These are phyloP conservation scores for Neuroscelio doddi DNA, from an alignment of 2,888 invertebrate genomes.

Conservation along the genomic window DNA sequence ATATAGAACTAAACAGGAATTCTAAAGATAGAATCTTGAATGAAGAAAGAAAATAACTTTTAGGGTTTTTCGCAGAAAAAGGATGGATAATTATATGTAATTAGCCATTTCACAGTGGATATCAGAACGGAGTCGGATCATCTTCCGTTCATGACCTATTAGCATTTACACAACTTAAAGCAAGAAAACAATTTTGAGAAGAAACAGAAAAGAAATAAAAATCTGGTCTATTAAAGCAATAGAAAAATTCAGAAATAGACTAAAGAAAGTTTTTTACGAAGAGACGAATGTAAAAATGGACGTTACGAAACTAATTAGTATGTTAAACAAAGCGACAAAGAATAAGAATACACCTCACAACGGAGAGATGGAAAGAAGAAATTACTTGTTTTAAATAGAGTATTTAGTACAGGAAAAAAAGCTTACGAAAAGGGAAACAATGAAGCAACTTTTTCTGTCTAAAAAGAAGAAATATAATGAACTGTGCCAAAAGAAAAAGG, in stretches of 20 bases:
- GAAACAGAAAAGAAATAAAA: slow-evolving; percentile 6
- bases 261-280: background rate
- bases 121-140: background rate
- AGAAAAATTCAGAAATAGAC: background rate
- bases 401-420: background rate
- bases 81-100: too few species aligned
- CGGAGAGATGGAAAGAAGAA: background rate
- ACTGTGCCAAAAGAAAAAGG: slow-evolving; percentile 1
- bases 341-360: background rate
- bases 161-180: background rate
- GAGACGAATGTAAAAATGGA: background rate
- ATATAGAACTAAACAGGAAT: too few species aligned
- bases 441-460: background rate
- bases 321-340: background rate
- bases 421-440: background rate
- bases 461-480: background rate
- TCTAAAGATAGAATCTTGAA: too few species aligned
- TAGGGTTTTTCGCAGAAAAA: too few species aligned
- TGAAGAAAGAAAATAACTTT: too few species aligned
- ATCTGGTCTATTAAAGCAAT: background rate
- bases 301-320: background rate
- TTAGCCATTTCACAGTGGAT: background rate
- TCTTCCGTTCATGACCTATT: background rate
- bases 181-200: slow-evolving; percentile 1
- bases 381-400: background rate